A percentile compares a stretch with the other conserved stretches of the same genome.
Conservation (phyloP, 2,797 vertebrate species). For the Muscicapa striata region DNA sequence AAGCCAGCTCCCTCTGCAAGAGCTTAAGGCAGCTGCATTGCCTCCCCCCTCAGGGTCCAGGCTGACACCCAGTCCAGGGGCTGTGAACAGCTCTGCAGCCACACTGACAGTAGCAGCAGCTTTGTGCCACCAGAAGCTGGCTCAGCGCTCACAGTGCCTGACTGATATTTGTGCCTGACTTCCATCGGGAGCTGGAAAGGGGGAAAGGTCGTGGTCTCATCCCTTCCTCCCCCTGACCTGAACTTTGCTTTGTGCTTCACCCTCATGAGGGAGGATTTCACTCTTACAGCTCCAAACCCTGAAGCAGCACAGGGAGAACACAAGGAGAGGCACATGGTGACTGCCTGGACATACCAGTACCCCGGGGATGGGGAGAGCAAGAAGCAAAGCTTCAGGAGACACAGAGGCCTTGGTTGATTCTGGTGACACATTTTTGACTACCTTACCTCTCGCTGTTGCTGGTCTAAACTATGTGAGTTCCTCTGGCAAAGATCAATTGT, state of each 20-base stretch:
- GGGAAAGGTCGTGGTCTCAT: not conserved
- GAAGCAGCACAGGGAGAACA: not conserved
- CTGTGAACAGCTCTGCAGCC: not conserved
- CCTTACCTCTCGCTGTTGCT: constrained; percentile 90
- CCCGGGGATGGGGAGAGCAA: not conserved
- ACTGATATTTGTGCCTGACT: not conserved
- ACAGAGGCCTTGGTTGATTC: not conserved
- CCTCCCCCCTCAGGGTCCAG: not conserved
- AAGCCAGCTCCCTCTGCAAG: not conserved
- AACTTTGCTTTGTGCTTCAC: not conserved
- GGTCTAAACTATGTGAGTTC: constrained; percentile 87
- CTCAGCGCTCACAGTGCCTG: not conserved
- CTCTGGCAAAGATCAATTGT: constrained; percentile 89
- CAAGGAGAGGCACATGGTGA: not conserved
- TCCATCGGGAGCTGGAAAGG: not conserved
- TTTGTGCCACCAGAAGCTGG: not conserved
- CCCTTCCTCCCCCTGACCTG: not conserved
- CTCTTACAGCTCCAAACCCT: not conserved
- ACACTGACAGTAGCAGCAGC: not conserved
- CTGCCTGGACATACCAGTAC: not conserved
- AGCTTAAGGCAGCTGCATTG: not conserved
- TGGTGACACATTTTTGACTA: not conserved
- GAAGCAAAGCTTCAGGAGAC: not conserved
- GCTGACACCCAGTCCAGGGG: not conserved
- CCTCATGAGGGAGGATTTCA: not conserved